Evolutionary conservation across 2,888 invertebrate genomes (phyloP).

Genomic region (Macrostomum cliftonense): DNA sequence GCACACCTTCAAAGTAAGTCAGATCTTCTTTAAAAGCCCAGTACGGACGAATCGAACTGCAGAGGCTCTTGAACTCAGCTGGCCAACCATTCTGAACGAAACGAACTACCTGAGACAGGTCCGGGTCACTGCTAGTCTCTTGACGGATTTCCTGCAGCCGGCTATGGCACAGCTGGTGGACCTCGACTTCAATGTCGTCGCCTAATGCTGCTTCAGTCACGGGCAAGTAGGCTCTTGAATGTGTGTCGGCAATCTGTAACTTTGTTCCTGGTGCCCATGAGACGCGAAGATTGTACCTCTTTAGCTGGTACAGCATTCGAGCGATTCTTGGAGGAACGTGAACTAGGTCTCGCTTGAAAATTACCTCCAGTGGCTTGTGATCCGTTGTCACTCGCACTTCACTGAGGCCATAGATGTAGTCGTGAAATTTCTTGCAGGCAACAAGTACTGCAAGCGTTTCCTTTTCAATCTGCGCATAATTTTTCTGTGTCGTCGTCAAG

Average conservation of each 20-base stretch:
- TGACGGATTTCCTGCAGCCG: neutral
- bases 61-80: neutral
- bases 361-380: constrained; percentile 11
- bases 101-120: neutral
- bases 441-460: constrained; percentile 13
- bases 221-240: constrained; percentile 1
- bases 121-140: neutral
- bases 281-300: constrained; percentile 11
- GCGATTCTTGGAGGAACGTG: constrained; percentile 11
- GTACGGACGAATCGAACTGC: neutral
- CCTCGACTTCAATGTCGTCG: too few relatives aligned
- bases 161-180: too few relatives aligned
- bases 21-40: neutral
- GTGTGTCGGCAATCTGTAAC: constrained; percentile 12
- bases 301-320: constrained; percentile 10
- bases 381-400: constrained; percentile 13
- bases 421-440: constrained; percentile 12
- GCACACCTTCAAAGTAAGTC: constrained; percentile 2
- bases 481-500: constrained; percentile 12
- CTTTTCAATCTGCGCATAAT: constrained; percentile 15
- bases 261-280: constrained; percentile 9
- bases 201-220: too few relatives aligned
- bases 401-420: constrained; percentile 12
- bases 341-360: constrained; percentile 10
- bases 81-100: constrained; percentile 6